Base-by-base conservation (phyloP, 2,113 vertebrate species). In the Mystacornis crossleyi region DNA sequence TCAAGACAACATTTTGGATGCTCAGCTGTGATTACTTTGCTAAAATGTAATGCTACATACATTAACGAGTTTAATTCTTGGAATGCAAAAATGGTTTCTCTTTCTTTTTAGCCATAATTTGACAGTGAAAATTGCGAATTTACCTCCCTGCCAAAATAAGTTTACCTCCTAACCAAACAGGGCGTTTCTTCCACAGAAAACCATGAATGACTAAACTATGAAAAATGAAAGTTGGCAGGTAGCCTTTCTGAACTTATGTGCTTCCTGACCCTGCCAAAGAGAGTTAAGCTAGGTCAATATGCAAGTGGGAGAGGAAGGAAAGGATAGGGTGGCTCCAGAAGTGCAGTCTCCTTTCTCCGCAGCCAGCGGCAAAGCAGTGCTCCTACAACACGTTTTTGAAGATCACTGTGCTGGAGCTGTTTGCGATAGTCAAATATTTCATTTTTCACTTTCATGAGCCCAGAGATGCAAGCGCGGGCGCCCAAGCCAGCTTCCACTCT, bases 41-140 rank as follows among this genome's bases (percentile, higher is more conserved):
- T 96, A 97, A 96, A 96, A 95, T 95, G 96, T 94, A 96, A 95
- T 97, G 94, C 96, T 96, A 96, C 95, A 96, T 97, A 96, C 94
- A 97, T 96, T 97, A 97, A 97, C 94, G 94, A 97, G 90, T 96
- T 97, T 96, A 97, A 97, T 97, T 97, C 96, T 96, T 97, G 95
- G 93, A 97, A 96, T 79, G 90, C 88, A 93, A 89, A 97, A 86
- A 96, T 93, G 86, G 72, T 93, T 96, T 96, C 92, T 97, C 92
- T 97, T 97, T 96, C 95, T 97, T 97, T 96, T 96, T 96, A 94
- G 90, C 96, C 88, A 84, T 93, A 96, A 96, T 96, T 92, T 97
- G 95, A 97, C 96, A 97, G 95, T 33, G 73, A 94, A 88, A 93
- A 93, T 90, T 84, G 90, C 0, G 15, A 97, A 92, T 93, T 96